These are phyloP conservation scores for Ispidina lecontei DNA, from an alignment of 2,797 vertebrate genomes.

Conservation along the genomic window DNA sequence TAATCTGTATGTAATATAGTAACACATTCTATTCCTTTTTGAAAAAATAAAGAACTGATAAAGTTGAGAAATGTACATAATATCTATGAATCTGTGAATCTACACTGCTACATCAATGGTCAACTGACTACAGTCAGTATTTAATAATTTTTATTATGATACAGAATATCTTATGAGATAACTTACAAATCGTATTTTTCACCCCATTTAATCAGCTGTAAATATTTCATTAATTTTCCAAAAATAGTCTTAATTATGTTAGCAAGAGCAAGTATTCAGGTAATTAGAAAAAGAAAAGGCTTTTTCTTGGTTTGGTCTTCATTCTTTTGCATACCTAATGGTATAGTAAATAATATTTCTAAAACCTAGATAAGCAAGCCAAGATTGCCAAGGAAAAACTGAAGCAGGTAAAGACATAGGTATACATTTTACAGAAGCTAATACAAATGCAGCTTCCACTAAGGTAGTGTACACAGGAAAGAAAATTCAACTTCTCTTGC, in stretches of 20 bases:
- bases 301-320: background rate
- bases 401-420: background rate
- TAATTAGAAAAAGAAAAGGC: constrained; percentile 22
- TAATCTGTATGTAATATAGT: background rate
- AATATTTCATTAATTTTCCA: constrained; percentile 21
- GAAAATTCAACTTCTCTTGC: background rate
- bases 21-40: background rate
- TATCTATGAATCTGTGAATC: no score
- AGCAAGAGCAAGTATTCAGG: constrained; percentile 3
- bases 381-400: background rate
- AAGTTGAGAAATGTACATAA: no score
- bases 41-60: no score
- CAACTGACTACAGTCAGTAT: background rate
- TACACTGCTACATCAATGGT: background rate
- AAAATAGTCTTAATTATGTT: background rate
- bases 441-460: background rate
- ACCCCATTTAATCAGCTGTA: background rate
- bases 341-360: background rate
- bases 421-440: background rate
- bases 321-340: background rate
- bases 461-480: background rate
- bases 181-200: background rate
- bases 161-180: background rate
- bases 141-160: constrained; percentile 31
- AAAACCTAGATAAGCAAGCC: background rate